phyloP scores from a whole-genome alignment of 2,113 vertebrate genomes.

The Camelus dromedarius region DNA sequence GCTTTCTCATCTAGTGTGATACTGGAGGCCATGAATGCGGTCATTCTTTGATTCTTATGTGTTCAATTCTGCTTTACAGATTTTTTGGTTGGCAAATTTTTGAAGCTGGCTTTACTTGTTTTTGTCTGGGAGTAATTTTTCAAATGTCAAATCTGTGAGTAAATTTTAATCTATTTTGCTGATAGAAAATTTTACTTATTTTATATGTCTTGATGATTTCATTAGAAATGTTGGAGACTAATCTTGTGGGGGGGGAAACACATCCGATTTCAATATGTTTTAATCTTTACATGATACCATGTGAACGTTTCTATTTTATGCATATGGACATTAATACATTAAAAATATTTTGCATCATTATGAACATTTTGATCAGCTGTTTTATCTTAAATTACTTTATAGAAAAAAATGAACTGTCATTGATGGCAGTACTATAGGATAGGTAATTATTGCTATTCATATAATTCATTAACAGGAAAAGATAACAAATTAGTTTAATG shows the following conservation, averaged over 20 bases:
- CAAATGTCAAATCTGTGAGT: too few relatives aligned
- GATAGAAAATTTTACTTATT: too few relatives aligned
- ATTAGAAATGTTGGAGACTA: neutral
- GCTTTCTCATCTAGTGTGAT: neutral
- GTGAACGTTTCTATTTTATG: neutral
- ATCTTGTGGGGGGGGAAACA: neutral
- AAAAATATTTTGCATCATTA: neutral
- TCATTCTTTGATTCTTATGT: neutral
- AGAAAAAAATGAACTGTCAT: conserved; percentile 55
- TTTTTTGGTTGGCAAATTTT: neutral
- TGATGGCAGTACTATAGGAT: conserved; percentile 49
- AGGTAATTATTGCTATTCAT: too few relatives aligned
- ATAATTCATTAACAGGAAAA: too few relatives aligned
- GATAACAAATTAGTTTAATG: too few relatives aligned
- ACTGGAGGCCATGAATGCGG: fast-evolving
- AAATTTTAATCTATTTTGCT: too few relatives aligned
- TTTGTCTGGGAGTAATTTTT: too few relatives aligned
- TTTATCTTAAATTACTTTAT: conserved; percentile 8
- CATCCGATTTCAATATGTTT: neutral
- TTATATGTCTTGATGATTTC: neutral
- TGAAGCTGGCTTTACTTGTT: neutral
- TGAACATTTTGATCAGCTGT: conserved; percentile 9
- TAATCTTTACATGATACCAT: neutral
- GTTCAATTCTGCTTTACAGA: neutral
- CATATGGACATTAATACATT: neutral